Evolutionary conservation across 1,140 invertebrate genomes (phyloP), one percentile per base, ranked within the genome.

Genomic region (Drosophila suzukii): DNA sequence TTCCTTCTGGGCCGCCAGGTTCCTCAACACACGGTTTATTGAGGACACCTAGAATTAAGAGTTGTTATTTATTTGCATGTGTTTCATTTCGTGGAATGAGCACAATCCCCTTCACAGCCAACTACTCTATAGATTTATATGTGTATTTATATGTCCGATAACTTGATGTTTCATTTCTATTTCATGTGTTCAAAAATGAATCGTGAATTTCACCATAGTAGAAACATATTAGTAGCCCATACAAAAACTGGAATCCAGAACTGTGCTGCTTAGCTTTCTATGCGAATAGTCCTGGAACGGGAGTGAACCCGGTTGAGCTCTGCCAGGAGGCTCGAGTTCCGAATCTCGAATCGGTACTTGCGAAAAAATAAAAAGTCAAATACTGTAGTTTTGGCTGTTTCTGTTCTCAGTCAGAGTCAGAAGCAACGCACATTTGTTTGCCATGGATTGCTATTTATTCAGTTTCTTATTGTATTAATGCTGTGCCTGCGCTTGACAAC

Each of bases 1-100:
- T 86, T 98, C 97, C 81, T 98, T 98, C 92, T 98, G 97, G 6
- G 97, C 96, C 0, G 97, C 97, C 58, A 99, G 94, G 93, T 99
- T 99, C 44, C 98, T 94, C 70, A 99, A 93, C n/a, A 99, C 98
- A 75, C 98, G 96, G 93, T 99, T 99, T 82, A 99, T 99, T n/a
- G 98, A 99, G 7, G 98, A 99, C 43, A 99, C 98, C 98, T 99
- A n/a, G 11, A 62, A 53, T 10, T 46, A 20, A 46, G 1, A 20
- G 6, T 30, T 8, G 20, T 20, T 15, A 0, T 2, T 17, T 41
- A 43, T 13, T 44, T 44, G 11, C 11, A 38, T 10, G 20, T 20
- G 20, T 20, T 20, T 20, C 20, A 20, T 20, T 20, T 20, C 20
- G 2, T 2, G 20, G 2, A 20, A 20, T 20, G 20, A 20, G 20